phyloP scores from a whole-genome alignment of 2,797 vertebrate species.

The Pseudocheirus occidentalis region DNA sequence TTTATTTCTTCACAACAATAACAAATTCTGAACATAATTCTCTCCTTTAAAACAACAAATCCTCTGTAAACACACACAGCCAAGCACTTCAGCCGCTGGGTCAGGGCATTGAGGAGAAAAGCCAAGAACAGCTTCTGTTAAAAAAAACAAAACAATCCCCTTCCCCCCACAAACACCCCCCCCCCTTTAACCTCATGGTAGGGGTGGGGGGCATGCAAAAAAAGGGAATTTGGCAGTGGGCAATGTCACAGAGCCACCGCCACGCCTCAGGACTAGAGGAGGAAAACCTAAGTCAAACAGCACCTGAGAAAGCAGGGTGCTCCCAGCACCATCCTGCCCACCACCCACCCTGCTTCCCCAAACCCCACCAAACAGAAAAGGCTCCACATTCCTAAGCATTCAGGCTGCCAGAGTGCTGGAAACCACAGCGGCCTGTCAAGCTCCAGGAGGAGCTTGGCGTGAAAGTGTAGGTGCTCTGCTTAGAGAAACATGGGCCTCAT shows the following conservation, averaged over 20 bases:
- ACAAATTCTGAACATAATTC: slow-evolving; percentile 71
- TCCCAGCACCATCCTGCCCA: too few relatives aligned
- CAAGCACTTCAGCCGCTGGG: neutral
- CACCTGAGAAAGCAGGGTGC: neutral
- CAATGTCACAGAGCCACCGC: rapidly evolving
- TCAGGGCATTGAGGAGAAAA: slow-evolving; percentile 3
- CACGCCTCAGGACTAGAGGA: too few relatives aligned
- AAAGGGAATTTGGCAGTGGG: neutral
- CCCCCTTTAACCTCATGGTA: neutral
- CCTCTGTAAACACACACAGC: slow-evolving; percentile 54
- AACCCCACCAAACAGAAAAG: neutral
- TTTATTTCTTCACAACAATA: slow-evolving; percentile 69
- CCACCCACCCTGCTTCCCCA: too few relatives aligned
- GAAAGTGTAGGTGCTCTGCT: neutral
- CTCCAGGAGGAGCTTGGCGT: neutral
- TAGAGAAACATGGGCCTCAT: neutral
- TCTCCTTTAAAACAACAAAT: slow-evolving; percentile 62
- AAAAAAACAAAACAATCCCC: neutral
- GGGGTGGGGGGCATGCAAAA: too few relatives aligned
- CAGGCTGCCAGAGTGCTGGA: neutral
- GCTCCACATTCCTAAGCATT: neutral
- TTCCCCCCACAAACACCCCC: neutral
- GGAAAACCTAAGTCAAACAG: neutral
- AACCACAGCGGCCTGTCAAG: neutral
- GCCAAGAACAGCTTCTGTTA: slow-evolving; percentile 51